phyloP scores from a whole-genome alignment of 2,797 vertebrate genomes.

The Morelia viridis region DNA sequence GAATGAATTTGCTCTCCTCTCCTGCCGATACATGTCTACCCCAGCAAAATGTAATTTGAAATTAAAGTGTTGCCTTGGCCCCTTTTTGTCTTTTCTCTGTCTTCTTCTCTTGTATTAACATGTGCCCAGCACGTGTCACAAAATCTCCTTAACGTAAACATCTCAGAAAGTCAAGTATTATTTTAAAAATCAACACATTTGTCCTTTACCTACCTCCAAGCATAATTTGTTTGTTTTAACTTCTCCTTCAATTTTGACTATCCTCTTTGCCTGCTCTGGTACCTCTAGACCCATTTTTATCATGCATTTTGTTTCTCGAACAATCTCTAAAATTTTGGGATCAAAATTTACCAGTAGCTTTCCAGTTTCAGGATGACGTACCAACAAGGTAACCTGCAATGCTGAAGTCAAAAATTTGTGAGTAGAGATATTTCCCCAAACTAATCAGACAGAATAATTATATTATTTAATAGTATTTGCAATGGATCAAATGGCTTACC shows the following conservation, averaged over 20 bases:
- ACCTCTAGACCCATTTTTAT: constrained; percentile 79
- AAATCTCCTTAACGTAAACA: background rate
- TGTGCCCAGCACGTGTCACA: background rate
- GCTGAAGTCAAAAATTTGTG: constrained; percentile 68
- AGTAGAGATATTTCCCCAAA: background rate
- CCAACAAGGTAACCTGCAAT: constrained; percentile 76
- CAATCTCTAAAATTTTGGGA: constrained; percentile 77
- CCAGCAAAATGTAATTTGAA: background rate
- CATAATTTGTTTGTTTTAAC: constrained; percentile 70
- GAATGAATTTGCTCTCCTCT: background rate
- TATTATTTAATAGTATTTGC: background rate
- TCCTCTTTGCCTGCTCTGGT: constrained; percentile 74
- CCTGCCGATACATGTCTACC: background rate
- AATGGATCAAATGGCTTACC: constrained; percentile 66
- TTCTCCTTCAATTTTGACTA: constrained; percentile 74
- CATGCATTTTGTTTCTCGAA: constrained; percentile 81
- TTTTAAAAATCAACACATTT: constrained; percentile 9
- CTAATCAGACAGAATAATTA: background rate
- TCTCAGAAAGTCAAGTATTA: background rate
- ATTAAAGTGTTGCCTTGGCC: background rate
- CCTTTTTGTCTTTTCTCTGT: background rate
- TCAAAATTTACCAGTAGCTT: constrained; percentile 82
- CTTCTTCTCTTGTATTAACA: background rate
- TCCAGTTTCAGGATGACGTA: constrained; percentile 74
- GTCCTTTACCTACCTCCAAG: constrained; percentile 75